These are phyloP conservation scores for Silurus aristotelis DNA, from an alignment of 2,797 vertebrate genomes.

Conservation along the genomic window DNA sequence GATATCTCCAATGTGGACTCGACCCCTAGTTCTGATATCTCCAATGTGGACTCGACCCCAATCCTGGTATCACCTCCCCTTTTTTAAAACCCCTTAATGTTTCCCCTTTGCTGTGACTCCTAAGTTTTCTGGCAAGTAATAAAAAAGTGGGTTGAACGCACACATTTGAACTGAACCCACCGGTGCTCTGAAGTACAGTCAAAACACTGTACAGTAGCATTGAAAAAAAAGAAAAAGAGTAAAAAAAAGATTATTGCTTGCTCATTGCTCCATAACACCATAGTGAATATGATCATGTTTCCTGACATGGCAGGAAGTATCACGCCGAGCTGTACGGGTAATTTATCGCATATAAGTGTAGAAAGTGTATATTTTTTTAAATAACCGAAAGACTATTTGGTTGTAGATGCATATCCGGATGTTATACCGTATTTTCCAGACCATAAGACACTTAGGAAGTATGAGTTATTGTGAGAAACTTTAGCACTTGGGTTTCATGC, in stretches of 20 bases:
- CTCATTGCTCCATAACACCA: conserved; percentile 32
- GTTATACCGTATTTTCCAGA: conserved; percentile 26
- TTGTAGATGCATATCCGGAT: conserved; percentile 6
- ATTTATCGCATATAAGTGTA: conserved; percentile 18
- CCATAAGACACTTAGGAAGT: neutral
- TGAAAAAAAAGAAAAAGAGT: conserved; percentile 15
- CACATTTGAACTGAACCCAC: conserved; percentile 49
- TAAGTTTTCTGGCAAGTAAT: conserved; percentile 49
- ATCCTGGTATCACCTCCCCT: neutral
- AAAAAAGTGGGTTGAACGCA: conserved; percentile 52
- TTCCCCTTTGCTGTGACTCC: conserved; percentile 46
- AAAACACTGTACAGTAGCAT: conserved; percentile 56
- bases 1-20: neutral
- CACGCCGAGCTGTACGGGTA: conserved; percentile 26
- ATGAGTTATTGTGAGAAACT: neutral
- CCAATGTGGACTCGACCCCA: neutral
- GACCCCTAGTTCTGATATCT: neutral
- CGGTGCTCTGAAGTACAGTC: conserved; percentile 57
- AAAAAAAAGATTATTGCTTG: conserved; percentile 34
- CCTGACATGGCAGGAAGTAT: conserved; percentile 24
- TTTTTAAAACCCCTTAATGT: conserved; percentile 24
- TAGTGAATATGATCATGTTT: conserved; percentile 27
- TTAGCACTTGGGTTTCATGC: conserved; percentile 1
- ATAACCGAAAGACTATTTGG: neutral
- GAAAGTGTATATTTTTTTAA: conserved; percentile 38